Conservation (phyloP, 2,113 vertebrate species). For the Hypocryptadius cinnamomeus region DNA sequence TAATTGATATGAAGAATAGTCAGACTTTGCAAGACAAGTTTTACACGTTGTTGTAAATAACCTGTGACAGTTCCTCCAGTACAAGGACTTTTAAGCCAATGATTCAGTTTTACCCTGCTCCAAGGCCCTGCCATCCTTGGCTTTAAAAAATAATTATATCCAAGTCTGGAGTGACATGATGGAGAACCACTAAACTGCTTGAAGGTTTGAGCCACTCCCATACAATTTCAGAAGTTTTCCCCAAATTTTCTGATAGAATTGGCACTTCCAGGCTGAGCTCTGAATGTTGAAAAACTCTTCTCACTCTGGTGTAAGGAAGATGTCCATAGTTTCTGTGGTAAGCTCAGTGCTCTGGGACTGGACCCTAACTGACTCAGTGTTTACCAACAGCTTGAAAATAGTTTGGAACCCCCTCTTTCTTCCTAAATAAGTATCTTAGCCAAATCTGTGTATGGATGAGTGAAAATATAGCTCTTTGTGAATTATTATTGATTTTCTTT, state of each 20-base stretch:
- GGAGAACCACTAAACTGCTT: not conserved
- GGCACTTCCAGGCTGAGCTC: not conserved
- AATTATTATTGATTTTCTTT: not conserved
- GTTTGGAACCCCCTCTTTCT: not conserved
- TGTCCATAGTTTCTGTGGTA: not conserved
- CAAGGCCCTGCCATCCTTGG: not conserved
- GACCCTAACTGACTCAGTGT: not conserved
- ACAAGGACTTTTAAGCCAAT: not conserved
- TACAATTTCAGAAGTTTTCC: not conserved
- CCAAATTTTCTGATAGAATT: not conserved
- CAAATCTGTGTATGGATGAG: not conserved
- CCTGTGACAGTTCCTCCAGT: not conserved
- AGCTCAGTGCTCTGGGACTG: not conserved
- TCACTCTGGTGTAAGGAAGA: not conserved
- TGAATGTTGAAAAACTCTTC: not conserved
- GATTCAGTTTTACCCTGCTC: not conserved
- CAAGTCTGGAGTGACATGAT: not conserved
- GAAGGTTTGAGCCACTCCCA: not conserved
- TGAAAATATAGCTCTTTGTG: not conserved
- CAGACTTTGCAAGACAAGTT: not conserved
- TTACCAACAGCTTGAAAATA: not conserved
- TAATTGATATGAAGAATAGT: not conserved
- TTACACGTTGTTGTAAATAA: not conserved
- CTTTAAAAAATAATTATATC: not conserved
- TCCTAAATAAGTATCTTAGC: not conserved